Evolutionary conservation across 2,113 vertebrate species (phyloP).

Genomic region (Sigmodon hispidus): DNA sequence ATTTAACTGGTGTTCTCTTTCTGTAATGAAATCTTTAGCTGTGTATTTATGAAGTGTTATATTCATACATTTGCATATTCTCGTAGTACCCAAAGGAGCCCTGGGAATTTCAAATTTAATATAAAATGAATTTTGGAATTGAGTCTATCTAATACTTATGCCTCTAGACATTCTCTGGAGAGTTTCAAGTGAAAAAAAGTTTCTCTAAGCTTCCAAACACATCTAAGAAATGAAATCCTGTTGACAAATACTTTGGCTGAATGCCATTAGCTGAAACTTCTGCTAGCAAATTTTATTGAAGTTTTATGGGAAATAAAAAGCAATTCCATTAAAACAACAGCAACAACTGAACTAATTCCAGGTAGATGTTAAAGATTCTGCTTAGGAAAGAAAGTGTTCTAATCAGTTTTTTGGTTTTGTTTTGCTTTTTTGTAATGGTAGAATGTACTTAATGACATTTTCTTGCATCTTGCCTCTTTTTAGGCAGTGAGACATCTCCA

Average conservation of each 20-base stretch:
- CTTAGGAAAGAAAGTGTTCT: constrained; percentile 45
- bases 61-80: constrained; percentile 69
- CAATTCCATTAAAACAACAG: constrained; percentile 42
- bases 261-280: constrained; percentile 48
- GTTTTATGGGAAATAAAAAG: constrained; percentile 65
- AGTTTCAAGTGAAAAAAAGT: constrained; percentile 24
- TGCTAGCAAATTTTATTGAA: constrained; percentile 41
- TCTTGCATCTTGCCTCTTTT: constrained; percentile 47
- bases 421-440: constrained; percentile 22
- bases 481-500: constrained; percentile 50
- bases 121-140: constrained; percentile 68
- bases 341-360: constrained; percentile 44
- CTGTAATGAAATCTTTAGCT: constrained; percentile 55
- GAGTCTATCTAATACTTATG: constrained; percentile 43
- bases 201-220: constrained; percentile 61
- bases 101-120: constrained; percentile 72
- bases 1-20: constrained; percentile 57
- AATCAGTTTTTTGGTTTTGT: background rate
- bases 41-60: constrained; percentile 10
- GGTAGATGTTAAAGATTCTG: background rate
- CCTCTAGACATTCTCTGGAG: constrained; percentile 64
- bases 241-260: constrained; percentile 65
- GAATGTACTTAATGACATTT: constrained; percentile 46
- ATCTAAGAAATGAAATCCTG: constrained; percentile 46
- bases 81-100: constrained; percentile 55